Conservation (phyloP, 2,888 invertebrate species). For the Dexiosoma caninum region DNA sequence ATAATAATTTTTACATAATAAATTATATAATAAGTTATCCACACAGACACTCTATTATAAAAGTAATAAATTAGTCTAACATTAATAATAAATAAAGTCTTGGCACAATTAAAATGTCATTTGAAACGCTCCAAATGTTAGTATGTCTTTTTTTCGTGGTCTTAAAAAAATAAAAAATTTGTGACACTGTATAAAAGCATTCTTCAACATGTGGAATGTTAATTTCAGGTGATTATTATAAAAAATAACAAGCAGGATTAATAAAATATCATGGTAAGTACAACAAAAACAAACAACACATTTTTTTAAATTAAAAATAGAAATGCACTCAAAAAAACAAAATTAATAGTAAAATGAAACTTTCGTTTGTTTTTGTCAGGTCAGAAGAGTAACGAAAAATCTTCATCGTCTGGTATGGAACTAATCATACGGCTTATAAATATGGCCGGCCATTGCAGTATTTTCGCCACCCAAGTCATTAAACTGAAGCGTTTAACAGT, state of each 20-base stretch:
- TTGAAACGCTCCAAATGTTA: slow-evolving; percentile 39
- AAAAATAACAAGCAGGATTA: neutral
- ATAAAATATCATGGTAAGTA: slow-evolving; percentile 40
- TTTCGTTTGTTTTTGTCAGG: slow-evolving; percentile 34
- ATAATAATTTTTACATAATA: slow-evolving; percentile 34
- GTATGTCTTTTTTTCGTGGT: slow-evolving; percentile 14
- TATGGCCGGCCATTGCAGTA: slow-evolving; percentile 75
- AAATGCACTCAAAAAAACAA: slow-evolving; percentile 52
- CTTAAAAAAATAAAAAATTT: slow-evolving; percentile 37
- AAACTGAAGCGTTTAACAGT: slow-evolving; percentile 71
- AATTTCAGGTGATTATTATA: slow-evolving; percentile 33
- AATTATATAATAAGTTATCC: slow-evolving; percentile 55
- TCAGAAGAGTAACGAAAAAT: slow-evolving; percentile 69
- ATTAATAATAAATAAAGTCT: slow-evolving; percentile 26
- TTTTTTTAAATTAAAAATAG: slow-evolving; percentile 34
- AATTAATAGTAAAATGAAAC: neutral
- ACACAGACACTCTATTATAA: slow-evolving; percentile 56
- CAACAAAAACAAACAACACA: slow-evolving; percentile 40
- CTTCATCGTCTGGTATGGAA: slow-evolving; percentile 73
- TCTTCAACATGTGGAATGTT: slow-evolving; percentile 49
- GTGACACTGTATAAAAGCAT: slow-evolving; percentile 50
- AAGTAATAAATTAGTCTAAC: slow-evolving; percentile 50
- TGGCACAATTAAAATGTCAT: slow-evolving; percentile 61
- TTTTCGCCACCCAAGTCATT: slow-evolving; percentile 74
- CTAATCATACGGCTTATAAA: slow-evolving; percentile 74